Evolutionary conservation across 2,888 invertebrate species (phyloP).

Genomic region (Uloborus plumipes): DNA sequence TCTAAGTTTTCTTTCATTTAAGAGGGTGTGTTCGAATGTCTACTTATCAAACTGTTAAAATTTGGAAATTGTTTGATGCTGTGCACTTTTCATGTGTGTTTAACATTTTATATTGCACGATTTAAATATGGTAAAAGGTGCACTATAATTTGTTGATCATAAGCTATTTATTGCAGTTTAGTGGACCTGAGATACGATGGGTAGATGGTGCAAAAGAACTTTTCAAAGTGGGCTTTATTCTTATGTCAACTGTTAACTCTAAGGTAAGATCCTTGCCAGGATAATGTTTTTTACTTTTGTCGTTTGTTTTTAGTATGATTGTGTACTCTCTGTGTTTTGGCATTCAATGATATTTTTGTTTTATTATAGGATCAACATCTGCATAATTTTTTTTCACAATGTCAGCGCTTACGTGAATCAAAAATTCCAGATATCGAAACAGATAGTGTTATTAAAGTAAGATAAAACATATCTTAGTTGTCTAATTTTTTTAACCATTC

Average conservation of each 20-base stretch:
- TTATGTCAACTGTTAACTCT: slow-evolving; percentile 92
- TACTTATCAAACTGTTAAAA: too few species aligned
- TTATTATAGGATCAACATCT: slow-evolving; percentile 81
- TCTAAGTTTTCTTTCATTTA: too few species aligned
- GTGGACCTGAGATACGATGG: slow-evolving; percentile 93
- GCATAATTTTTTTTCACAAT: slow-evolving; percentile 88
- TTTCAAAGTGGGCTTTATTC: slow-evolving; percentile 85
- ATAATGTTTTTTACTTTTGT: too few species aligned
- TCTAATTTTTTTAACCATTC: neutral
- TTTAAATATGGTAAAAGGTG: neutral
- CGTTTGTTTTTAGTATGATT: too few species aligned
- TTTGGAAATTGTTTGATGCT: too few species aligned
- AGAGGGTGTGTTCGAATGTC: too few species aligned
- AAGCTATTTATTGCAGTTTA: slow-evolving; percentile 74
- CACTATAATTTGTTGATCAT: neutral
- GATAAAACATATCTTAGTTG: neutral
- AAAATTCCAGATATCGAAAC: slow-evolving; percentile 71
- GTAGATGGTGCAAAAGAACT: slow-evolving; percentile 91
- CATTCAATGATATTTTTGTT: neutral
- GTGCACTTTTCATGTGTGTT: too few species aligned
- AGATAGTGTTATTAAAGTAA: slow-evolving; percentile 39
- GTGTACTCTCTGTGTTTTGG: neutral
- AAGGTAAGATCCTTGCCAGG: slow-evolving; percentile 70
- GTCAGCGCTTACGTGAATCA: slow-evolving; percentile 82
- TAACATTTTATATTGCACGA: neutral